Evolutionary conservation across 2,888 invertebrate species (phyloP), one percentile per base, ranked within the genome.

Genomic region (Plagiodera versicolora): DNA sequence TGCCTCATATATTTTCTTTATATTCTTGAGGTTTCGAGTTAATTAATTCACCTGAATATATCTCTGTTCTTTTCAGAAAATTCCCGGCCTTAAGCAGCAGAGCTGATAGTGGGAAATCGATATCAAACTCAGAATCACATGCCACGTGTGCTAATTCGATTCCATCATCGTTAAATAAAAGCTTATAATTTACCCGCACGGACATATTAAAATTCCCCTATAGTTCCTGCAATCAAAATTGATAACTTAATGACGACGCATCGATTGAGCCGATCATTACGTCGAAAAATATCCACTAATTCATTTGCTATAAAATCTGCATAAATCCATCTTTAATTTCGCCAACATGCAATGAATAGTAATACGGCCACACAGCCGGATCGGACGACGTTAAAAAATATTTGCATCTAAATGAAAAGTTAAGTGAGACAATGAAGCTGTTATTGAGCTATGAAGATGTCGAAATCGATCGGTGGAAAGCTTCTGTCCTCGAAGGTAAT

Each of bases 391-490:
- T 59, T 60, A 67, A 65, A 64, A 67, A 65, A 64, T 61, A 67
- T 67, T 67, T 66, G 67, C 67, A 67, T 67, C 60, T 64, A 64
- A 65, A 65, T 65, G 62, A 60, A 65, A 65, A 64, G 55, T 64
- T 60, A 58, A 64, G 59, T 63, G 63, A 60, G 60, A 57, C 63
- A 60, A 60, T 63, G 55, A 58, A 62, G 62, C 58, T 58, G 62
- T 62, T 62, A 56, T 62, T 58, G 55, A 53, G 46, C 58, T 61
- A 61, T 61, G 51, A 61, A 61, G 61, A 61, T 46, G 61, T 61
- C 56, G 56, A 61, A 54, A 58, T 58, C 35, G 54, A 46, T 58
- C 30, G 48, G 47, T 51, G 52, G 58, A 58, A 55, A 55, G 55
- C 54, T 58, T 19, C 51, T 39, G 58, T 30, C 61, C 61, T 61